Evolutionary conservation across 2,888 invertebrate species (phyloP).

Genomic region (Lasioglossum villosulum): DNA sequence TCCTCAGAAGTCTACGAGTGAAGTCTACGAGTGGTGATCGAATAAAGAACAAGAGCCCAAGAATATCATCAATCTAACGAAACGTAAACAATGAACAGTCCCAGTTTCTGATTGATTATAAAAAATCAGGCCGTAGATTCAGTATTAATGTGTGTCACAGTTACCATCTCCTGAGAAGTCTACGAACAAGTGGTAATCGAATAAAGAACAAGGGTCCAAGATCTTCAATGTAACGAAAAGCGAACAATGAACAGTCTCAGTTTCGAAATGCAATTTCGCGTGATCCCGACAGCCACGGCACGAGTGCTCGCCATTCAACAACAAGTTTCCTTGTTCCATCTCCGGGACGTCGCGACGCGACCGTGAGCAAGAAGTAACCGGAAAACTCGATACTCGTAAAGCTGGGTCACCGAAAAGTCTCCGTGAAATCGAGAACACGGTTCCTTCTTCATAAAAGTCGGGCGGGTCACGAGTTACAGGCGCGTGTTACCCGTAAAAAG

Average conservation of each 20-base stretch:
- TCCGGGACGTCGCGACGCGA: no score
- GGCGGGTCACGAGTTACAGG: neutral
- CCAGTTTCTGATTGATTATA: no score
- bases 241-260: neutral
- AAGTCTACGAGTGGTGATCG: no score
- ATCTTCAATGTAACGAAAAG: neutral
- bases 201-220: neutral
- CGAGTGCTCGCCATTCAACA: conserved; percentile 2
- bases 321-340: conserved; percentile 25
- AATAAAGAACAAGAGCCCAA: no score
- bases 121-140: no score
- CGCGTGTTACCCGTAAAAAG: neutral
- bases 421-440: conserved; percentile 23
- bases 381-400: neutral
- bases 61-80: no score
- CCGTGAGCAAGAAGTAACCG: neutral
- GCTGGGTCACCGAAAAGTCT: conserved; percentile 9
- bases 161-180: no score
- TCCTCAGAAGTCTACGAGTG: no score
- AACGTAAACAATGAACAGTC: no score
- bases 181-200: neutral
- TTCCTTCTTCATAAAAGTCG: conserved; percentile 14
- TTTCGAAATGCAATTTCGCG: neutral
- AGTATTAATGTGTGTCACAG: no score
- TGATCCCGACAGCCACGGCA: neutral